Conservation (phyloP, 2,113 vertebrate species). For the Scalopus aquaticus region DNA sequence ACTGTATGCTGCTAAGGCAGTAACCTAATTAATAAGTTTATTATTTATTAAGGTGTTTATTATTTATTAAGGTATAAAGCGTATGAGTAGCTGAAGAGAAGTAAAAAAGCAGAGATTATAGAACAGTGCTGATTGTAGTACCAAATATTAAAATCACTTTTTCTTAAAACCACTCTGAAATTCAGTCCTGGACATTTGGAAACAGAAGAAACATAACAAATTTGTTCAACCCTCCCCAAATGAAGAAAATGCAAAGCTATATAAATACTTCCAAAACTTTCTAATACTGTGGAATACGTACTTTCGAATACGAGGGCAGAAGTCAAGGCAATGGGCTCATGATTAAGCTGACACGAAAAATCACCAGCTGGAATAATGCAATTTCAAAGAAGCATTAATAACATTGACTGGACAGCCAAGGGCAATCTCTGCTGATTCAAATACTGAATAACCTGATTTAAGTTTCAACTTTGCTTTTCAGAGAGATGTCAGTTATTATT, state of each 20-base stretch:
- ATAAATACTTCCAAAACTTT: constrained; percentile 27
- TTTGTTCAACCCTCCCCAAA: neutral
- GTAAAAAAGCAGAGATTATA: neutral
- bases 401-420: constrained; percentile 3
- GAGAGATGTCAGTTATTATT: neutral
- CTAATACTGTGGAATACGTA: neutral
- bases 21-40: constrained; percentile 47
- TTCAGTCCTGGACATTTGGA: neutral
- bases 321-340: neutral
- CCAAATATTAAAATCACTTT: neutral
- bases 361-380: neutral
- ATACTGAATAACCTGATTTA: neutral
- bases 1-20: neutral
- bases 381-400: neutral
- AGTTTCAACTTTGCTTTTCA: neutral
- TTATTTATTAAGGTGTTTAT: neutral
- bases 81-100: constrained; percentile 38
- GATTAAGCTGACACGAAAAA: neutral
- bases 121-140: neutral
- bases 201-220: neutral
- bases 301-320: neutral
- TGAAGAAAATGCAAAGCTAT: neutral
- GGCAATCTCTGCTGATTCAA: neutral
- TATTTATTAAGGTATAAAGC: neutral
- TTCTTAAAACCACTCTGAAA: neutral